These are phyloP conservation scores for Lordiphosa andalusiaca DNA, from an alignment of 2,888 invertebrate species.

Conservation along the genomic window DNA sequence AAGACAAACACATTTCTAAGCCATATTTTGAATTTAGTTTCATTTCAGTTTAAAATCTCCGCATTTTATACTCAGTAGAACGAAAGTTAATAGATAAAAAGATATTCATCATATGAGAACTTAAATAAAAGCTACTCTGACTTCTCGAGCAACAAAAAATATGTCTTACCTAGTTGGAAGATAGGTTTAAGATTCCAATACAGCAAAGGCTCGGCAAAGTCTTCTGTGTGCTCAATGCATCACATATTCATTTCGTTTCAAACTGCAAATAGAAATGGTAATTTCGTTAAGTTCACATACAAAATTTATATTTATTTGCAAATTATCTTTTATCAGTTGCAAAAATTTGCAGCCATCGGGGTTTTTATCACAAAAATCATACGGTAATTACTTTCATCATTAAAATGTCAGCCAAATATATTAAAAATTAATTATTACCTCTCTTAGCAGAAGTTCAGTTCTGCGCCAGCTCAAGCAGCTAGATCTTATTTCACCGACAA, in stretches of 20 bases:
- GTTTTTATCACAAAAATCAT: slow-evolving; percentile 55
- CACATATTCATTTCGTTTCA: not conserved
- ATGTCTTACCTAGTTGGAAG: no score
- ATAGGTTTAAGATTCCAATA: no score
- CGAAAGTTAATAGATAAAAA: slow-evolving; percentile 63
- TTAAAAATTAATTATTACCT: no score
- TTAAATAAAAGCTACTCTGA: not conserved
- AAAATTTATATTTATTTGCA: no score
- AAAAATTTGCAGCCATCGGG: slow-evolving; percentile 57
- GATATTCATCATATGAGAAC: slow-evolving; percentile 53
- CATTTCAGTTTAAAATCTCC: slow-evolving; percentile 53
- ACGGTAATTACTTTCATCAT: slow-evolving; percentile 64
- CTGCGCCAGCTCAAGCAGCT: no score
- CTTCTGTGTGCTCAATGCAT: no score
- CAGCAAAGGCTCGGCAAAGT: not conserved
- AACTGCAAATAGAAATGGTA: not conserved
- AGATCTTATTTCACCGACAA: no score
- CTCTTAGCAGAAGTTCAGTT: no score
- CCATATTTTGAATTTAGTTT: not conserved
- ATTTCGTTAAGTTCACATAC: not conserved
- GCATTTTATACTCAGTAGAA: slow-evolving; percentile 67
- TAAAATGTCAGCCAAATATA: no score
- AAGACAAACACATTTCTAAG: no score
- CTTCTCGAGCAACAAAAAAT: no score
- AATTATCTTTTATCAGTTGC: slow-evolving; percentile 44